Evolutionary conservation across 2,888 invertebrate genomes (phyloP), one percentile per base, ranked within the genome.

Genomic region (Dromius quadrimaculatus): DNA sequence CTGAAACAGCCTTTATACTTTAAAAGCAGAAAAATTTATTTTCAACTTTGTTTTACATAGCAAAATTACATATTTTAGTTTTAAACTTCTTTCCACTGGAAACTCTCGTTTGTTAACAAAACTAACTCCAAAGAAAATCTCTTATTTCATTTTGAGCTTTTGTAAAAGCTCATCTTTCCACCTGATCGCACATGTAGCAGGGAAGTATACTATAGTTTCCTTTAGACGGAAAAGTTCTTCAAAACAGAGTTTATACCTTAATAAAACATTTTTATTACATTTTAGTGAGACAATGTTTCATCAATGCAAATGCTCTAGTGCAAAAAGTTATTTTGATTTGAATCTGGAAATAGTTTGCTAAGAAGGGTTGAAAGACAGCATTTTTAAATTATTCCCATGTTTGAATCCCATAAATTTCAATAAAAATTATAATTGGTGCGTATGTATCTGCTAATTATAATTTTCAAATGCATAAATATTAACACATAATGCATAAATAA

Each of bases 131-230:
- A 41, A 15, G 41, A 23, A 54, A 54, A 15, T 28, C 50, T 28
- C 50, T 54, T 61, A 61, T 61, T 61, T 61, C 61, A 61, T 61
- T 61, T 61, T 41, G 23, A 61, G 41, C 41, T 61, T 61, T 59
- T 61, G 38, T 61, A 38, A 61, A 61, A 38, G 41, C 36, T 20
- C 36, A 54, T 38, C 38, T 61, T 61, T 61, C 61, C 20, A 41
- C 32, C 32, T 61, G 61, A 61, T 61, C 41, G 61, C 61, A 61
- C 61, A 61, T 61, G 41, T 61, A 41, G 38, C 41, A 61, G 36
- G 41, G 41, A 59, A 54, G 28, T 23, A 54, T 13, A 15, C 50
- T 15, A 54, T 54, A 28, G 50, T 54, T 54, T 54, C 28, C 5
- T 23, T 47, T 47, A 47, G n/a, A 13, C 28, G 13, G 8, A n/a